phyloP scores from a whole-genome alignment of 1,140 invertebrate species.

The Rhagoletis pomonella region DNA sequence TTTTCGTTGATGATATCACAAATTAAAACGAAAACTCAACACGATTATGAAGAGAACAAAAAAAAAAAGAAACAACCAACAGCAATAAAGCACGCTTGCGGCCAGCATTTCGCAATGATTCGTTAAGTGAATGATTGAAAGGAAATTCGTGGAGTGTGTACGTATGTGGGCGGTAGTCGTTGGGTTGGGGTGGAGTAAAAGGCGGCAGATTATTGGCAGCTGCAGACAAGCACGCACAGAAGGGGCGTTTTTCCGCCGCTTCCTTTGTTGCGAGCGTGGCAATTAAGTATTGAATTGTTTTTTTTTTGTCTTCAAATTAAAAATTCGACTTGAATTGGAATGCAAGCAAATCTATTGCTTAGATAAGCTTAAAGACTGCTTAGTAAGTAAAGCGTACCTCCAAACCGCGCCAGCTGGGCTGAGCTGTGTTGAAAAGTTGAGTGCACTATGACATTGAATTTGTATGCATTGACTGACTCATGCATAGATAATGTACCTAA shows the following conservation, averaged over 20 bases:
- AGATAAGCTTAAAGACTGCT: background rate
- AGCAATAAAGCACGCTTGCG: background rate
- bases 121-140: background rate
- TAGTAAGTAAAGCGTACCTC: background rate
- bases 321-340: background rate
- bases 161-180: background rate
- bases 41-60: slow-evolving; percentile 5
- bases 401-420: background rate
- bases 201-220: background rate
- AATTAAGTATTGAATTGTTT: slow-evolving; percentile 18
- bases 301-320: background rate
- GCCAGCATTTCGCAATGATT: background rate
- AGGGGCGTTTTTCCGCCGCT: background rate
- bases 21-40: slow-evolving; percentile 35
- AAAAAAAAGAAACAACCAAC: background rate
- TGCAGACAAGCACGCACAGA: background rate
- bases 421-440: background rate
- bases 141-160: background rate
- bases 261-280: background rate
- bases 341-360: background rate
- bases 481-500: background rate
- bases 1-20: background rate
- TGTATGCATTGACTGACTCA: background rate
- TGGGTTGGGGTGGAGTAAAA: background rate
- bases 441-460: slow-evolving; percentile 42